Conservation (phyloP, 2,888 invertebrate species). For the Lacanobia oleracea region DNA sequence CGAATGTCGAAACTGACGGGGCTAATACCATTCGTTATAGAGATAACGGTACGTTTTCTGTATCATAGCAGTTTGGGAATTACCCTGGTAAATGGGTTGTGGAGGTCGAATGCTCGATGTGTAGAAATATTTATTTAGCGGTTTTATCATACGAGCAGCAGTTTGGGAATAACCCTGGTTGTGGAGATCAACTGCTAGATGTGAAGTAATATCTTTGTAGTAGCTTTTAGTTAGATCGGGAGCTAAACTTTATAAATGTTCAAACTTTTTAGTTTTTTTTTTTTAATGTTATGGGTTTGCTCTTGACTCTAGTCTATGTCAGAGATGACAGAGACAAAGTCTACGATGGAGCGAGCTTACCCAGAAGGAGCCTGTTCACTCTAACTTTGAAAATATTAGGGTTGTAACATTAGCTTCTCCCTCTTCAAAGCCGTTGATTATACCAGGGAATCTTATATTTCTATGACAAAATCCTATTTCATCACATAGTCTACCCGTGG, state of each 20-base stretch:
- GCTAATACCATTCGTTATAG: constrained; percentile 36
- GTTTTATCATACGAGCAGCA: background rate
- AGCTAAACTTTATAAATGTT: background rate
- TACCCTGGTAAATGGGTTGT: background rate
- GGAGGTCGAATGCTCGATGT: constrained; percentile 2
- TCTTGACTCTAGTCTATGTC: too few species aligned
- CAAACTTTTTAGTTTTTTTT: too few species aligned
- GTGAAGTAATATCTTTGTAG: background rate
- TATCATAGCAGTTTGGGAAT: constrained; percentile 17
- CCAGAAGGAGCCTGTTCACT: too few species aligned
- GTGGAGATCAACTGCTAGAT: background rate
- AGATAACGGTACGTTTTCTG: constrained; percentile 25
- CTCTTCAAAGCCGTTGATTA: too few species aligned
- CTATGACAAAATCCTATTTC: too few species aligned
- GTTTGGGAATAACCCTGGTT: constrained; percentile 9
- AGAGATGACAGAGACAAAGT: too few species aligned
- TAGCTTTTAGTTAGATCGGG: background rate
- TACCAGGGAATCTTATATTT: too few species aligned
- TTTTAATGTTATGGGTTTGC: too few species aligned
- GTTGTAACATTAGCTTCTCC: too few species aligned
- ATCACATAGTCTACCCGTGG: too few species aligned
- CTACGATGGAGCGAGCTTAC: too few species aligned
- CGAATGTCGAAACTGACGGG: constrained; percentile 33
- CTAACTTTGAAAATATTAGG: too few species aligned
- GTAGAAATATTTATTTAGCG: background rate